Evolutionary conservation across 2,888 invertebrate genomes (phyloP), one percentile per base, ranked within the genome.

Genomic region (Calameuta pallipes): DNA sequence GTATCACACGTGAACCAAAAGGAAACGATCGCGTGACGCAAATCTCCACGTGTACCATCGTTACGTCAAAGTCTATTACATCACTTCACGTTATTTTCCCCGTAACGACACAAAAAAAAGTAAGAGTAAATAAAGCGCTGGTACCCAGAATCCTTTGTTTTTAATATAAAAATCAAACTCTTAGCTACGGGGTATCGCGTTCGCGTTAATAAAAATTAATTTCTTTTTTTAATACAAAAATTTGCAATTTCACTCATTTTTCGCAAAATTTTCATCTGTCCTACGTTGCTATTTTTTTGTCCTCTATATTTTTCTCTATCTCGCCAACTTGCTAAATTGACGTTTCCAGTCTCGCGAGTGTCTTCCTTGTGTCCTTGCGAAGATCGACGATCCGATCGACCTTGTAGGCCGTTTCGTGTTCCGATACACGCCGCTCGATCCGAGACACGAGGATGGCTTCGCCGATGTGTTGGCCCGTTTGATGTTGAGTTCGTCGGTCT

Each of bases 401-500:
- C 56, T 56, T 56, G 56, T 9, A 1, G 23, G 23, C 56, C 56
- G 56, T 23, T 56, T 56, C 56, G 56, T 56, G 56, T 56, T 56
- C 56, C 56, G 56, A 56, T 56, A 56, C 56, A 35, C 35, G 75
- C 36, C 36, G 75, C 70, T 75, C 37, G 31, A 75, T 36, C 30
- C 75, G 35, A 12, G 35, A 75, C 31, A 69, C 31, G 23, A 56
- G 41, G 31, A 76, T 36, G 69, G 77, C 77, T 56, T 73, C 31
- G 74, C 74, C 69, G 74, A 37, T 56, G 56, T 56, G 56, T 23
- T 56, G 56, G 56, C 56, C 56, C 56, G 56, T 23, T 56, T 23
- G 56, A 56, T 56, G 2, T 56, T 56, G 23, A 23, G 56, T 56
- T 74, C 56, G 56, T 56, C 75, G 75, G 70, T 75, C 75, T 78